Evolutionary conservation across 2,797 vertebrate species (phyloP).

Genomic region (Cossypha niveicapilla): DNA sequence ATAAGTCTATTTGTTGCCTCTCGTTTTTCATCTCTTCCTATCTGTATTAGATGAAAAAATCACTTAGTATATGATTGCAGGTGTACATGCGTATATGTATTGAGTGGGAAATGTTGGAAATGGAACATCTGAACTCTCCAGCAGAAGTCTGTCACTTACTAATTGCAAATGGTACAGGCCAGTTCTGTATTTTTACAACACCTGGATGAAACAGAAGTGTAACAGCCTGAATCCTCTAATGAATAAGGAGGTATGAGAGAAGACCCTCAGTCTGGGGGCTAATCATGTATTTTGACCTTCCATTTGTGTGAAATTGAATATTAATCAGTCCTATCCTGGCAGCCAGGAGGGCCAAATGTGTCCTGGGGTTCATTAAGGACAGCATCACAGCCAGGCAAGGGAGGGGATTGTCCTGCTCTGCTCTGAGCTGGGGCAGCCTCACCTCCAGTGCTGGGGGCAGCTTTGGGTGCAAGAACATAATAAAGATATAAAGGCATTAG

Average conservation of each 20-base stretch:
- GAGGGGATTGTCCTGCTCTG: accelerated
- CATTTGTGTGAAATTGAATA: neutral
- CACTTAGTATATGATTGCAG: neutral
- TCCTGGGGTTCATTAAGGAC: neutral
- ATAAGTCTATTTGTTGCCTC: neutral
- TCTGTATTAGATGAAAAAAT: neutral
- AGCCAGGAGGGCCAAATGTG: accelerated
- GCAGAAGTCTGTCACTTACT: neutral
- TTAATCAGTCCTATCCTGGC: neutral
- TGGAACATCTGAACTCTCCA: neutral
- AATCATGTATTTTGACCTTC: neutral
- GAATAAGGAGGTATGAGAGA: neutral
- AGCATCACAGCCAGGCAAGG: accelerated
- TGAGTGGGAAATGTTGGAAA: neutral
- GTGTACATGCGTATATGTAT: neutral
- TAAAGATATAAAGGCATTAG: neutral
- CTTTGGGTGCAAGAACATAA: neutral
- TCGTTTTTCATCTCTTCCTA: neutral
- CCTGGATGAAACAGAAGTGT: accelerated
- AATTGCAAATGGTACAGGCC: neutral
- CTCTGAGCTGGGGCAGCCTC: accelerated
- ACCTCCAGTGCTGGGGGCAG: accelerated
- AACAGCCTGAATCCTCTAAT: neutral
- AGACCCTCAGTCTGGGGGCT: neutral
- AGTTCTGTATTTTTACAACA: neutral